These are phyloP conservation scores for Albula goreensis DNA, from an alignment of 2,113 vertebrate genomes.

Conservation along the genomic window DNA sequence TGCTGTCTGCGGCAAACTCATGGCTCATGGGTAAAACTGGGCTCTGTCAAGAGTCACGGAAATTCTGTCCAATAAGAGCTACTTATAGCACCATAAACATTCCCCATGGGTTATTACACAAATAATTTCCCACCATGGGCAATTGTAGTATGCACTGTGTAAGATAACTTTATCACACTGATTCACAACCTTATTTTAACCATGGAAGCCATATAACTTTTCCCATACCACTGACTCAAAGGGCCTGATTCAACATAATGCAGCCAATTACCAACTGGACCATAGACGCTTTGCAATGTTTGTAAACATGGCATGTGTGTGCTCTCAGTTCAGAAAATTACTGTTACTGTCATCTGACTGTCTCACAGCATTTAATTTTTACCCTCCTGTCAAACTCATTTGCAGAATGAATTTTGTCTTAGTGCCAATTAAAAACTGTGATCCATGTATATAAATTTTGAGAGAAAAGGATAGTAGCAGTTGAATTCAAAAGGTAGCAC, in stretches of 20 bases:
- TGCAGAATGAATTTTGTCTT: not conserved
- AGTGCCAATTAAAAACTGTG: not conserved
- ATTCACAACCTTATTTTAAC: constrained; percentile 39
- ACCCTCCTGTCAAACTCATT: not conserved
- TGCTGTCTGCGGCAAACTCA: constrained; percentile 14
- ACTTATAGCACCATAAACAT: not conserved
- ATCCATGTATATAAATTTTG: not conserved
- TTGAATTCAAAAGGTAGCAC: not conserved
- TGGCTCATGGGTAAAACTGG: constrained; percentile 42
- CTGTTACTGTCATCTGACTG: not conserved
- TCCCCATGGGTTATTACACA: not conserved
- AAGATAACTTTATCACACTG: not conserved
- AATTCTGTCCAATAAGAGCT: not conserved
- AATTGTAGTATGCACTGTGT: not conserved
- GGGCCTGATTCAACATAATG: constrained; percentile 34
- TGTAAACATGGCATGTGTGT: not conserved
- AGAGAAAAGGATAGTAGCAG: not conserved
- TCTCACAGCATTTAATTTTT: not conserved
- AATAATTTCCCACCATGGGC: not conserved
- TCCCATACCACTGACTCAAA: constrained; percentile 5
- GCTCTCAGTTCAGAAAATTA: not conserved
- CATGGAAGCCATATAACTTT: constrained; percentile 30
- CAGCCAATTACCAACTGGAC: not conserved
- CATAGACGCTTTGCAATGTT: not conserved
- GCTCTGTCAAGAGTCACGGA: constrained; percentile 4